These are phyloP conservation scores for Lysiphlebus fabarum DNA, from an alignment of 1,140 invertebrate genomes.

Conservation along the genomic window DNA sequence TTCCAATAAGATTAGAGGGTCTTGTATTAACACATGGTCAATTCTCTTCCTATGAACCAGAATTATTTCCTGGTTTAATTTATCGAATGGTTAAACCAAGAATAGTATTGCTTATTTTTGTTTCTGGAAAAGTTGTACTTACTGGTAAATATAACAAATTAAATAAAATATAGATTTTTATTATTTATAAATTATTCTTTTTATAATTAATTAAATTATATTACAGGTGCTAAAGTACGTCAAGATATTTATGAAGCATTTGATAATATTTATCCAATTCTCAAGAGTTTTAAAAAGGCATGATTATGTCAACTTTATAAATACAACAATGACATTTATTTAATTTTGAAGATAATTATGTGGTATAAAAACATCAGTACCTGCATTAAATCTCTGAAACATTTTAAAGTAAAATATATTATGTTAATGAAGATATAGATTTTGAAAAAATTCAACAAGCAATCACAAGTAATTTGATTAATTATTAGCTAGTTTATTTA, in stretches of 20 bases:
- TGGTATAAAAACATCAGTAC: no score
- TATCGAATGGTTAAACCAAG: slow-evolving; percentile 99
- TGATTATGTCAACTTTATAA: no score
- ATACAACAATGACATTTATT: slow-evolving; percentile 62
- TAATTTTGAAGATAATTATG: not conserved
- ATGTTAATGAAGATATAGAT: no score
- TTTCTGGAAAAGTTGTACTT: slow-evolving; percentile 96
- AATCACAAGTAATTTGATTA: no score
- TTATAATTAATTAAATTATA: slow-evolving; percentile 24
- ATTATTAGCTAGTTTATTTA: no score
- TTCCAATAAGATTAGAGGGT: slow-evolving; percentile 96
- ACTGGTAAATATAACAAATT: slow-evolving; percentile 63
- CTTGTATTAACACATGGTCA: slow-evolving; percentile 94
- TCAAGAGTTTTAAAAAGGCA: slow-evolving; percentile 92
- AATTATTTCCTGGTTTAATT: slow-evolving; percentile 96
- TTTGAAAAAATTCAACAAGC: no score
- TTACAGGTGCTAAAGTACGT: slow-evolving; percentile 90
- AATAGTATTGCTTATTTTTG: slow-evolving; percentile 98
- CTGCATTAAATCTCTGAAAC: no score
- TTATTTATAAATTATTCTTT: slow-evolving; percentile 9
- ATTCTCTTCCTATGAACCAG: slow-evolving; percentile 94
- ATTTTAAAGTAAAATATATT: no score
- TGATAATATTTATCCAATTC: slow-evolving; percentile 98
- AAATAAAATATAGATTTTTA: not conserved
- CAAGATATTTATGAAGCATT: slow-evolving; percentile 99